Evolutionary conservation across 2,113 vertebrate genomes (phyloP).

Genomic region (Ctenomys sociabilis): DNA sequence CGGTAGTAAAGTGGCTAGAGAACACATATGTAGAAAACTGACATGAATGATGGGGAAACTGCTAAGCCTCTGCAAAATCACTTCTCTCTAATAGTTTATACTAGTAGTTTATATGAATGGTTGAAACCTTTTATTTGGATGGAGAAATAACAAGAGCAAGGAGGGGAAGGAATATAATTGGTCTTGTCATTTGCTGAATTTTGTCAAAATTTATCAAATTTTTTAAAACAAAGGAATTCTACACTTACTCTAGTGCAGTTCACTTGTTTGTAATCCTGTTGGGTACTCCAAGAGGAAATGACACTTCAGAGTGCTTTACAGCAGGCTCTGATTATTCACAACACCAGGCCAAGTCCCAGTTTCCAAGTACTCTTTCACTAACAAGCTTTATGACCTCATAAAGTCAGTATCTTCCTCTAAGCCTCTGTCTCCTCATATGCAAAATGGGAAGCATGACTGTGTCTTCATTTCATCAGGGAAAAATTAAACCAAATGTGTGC

Average conservation of each 20-base stretch:
- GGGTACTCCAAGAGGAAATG: neutral
- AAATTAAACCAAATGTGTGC: neutral
- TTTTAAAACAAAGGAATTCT: conserved; percentile 48
- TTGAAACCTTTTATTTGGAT: neutral
- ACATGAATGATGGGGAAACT: neutral
- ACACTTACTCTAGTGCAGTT: neutral
- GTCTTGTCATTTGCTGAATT: conserved; percentile 34
- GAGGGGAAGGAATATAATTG: neutral
- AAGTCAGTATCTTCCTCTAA: neutral
- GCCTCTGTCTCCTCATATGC: neutral
- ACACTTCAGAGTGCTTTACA: neutral
- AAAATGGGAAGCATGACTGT: conserved; percentile 15
- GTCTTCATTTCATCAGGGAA: neutral
- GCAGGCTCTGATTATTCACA: neutral
- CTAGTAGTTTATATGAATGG: neutral
- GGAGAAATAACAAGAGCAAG: neutral
- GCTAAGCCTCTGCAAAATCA: conserved; percentile 16
- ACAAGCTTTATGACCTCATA: neutral
- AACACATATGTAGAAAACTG: neutral
- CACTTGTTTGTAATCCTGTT: neutral
- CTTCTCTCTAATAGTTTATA: neutral
- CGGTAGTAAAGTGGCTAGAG: neutral
- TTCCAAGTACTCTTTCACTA: neutral
- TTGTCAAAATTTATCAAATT: neutral
- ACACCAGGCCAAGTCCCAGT: neutral